phyloP scores from a whole-genome alignment of 1,140 invertebrate species.

The Drosophila ogumai region DNA sequence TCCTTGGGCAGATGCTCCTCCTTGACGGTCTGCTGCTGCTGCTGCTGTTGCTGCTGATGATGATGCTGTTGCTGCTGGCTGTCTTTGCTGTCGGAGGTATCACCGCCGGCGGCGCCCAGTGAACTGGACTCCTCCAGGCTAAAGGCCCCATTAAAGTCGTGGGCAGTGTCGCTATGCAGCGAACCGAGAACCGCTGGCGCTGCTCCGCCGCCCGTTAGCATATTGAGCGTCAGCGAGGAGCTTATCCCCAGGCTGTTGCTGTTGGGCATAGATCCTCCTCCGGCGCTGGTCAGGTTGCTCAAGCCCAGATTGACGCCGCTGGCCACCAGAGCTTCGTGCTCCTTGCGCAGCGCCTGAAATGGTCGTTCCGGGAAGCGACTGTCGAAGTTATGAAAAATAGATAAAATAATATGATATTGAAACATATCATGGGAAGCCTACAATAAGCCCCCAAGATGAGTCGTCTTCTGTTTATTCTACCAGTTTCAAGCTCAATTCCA shows the following conservation, averaged over 20 bases:
- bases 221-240: slow-evolving; percentile 58
- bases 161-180: slow-evolving; percentile 62
- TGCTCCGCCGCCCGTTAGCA: slow-evolving; percentile 61
- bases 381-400: background rate
- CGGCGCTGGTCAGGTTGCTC: slow-evolving; percentile 9
- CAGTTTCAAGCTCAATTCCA: background rate
- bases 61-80: slow-evolving; percentile 77
- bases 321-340: slow-evolving; percentile 73
- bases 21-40: slow-evolving; percentile 38
- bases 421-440: no score
- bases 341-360: slow-evolving; percentile 81
- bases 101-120: slow-evolving; percentile 77
- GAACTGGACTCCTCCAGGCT: slow-evolving; percentile 80
- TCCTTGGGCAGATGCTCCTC: slow-evolving; percentile 86
- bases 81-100: slow-evolving; percentile 84
- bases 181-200: slow-evolving; percentile 62
- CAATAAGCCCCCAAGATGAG: no score
- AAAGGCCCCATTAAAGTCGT: slow-evolving; percentile 80
- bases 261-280: slow-evolving; percentile 7
- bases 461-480: background rate
- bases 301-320: slow-evolving; percentile 49
- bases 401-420: background rate
- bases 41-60: slow-evolving; percentile 58
- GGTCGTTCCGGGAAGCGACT: slow-evolving; percentile 81
- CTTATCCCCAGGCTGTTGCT: slow-evolving; percentile 38